Evolutionary conservation across 2,113 vertebrate genomes (phyloP), one percentile per base, ranked within the genome.

Genomic region (Barbus barbus): DNA sequence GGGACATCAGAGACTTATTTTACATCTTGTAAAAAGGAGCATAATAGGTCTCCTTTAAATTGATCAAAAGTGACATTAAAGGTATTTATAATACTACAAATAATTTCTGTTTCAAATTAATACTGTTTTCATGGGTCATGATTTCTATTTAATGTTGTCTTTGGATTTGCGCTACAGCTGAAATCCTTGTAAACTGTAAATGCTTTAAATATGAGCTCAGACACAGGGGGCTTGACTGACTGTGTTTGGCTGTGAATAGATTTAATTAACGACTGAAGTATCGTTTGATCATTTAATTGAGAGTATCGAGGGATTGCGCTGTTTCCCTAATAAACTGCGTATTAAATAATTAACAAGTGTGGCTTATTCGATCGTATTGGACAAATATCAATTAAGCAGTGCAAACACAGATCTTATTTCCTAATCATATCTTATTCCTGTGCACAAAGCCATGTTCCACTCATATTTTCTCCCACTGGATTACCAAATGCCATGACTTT

Each of bases 241-340:
- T 53, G n/a, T 2, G 67, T 88, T 69, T 86, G 48, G 83, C 61
- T 76, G 81, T 85, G 69, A 83, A 71, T 81, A 22, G 46, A 56
- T 80, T 86, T 85, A 56, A 73, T 81, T 81, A 80, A 86, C 18
- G 82, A 78, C 33, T 51, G 67, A 87, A 44, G 53, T 44, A 81
- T 85, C 67, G 86, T 86, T 88, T 31, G 26, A 88, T 89, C 75
- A 84, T 89, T 75, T 78, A 69, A 85, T 91, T 88, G 80, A 63
- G 71, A 41, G 33, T 72, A 69, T 81, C 12, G 33, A 69, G 83
- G 33, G 74, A 76, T 41, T 86, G 81, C 67, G 63, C 58, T 61
- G 83, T 86, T 51, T 84, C 31, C 72, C 22, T 79, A 58, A 83
- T 89, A 86, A 87, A 65, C 86, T 79, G 87, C 20, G 9, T 67